Percentiles rank a stretch among this genome's conserved stretches.
Evolutionary conservation across 2,888 invertebrate genomes (phyloP).

Genomic region (Aspidapion aeneum): DNA sequence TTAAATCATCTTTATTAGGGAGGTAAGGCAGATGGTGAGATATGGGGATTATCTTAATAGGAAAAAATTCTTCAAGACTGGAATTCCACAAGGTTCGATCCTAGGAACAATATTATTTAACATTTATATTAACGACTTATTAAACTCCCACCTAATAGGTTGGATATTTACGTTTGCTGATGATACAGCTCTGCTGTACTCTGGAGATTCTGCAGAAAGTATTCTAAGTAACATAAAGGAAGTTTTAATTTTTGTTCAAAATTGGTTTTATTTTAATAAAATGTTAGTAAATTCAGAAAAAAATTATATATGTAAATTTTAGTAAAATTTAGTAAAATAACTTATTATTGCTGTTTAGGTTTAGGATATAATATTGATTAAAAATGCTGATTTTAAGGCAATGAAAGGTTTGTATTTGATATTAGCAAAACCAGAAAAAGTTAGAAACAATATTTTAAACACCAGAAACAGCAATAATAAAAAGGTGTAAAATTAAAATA

Average conservation of each 20-base stretch:
- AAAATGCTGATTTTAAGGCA: no score
- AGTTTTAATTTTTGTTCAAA: not conserved
- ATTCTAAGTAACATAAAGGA: not conserved
- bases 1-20: not conserved
- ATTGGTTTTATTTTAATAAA: not conserved
- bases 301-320: no score
- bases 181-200: not conserved
- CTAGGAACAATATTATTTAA: not conserved
- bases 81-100: not conserved
- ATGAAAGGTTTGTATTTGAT: no score
- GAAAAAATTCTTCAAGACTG: not conserved
- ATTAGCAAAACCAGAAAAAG: no score
- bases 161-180: not conserved
- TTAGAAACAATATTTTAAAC: no score
- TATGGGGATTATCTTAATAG: not conserved
- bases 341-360: no score
- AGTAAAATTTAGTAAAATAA: no score
- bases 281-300: not conserved
- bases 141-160: not conserved
- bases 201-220: not conserved
- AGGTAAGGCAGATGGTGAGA: not conserved
- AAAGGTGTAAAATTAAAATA: no score
- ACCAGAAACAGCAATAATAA: no score
- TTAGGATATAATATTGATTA: no score
- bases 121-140: not conserved